Conservation (phyloP, 2,888 invertebrate genomes). For the Hybos culiciformis region DNA sequence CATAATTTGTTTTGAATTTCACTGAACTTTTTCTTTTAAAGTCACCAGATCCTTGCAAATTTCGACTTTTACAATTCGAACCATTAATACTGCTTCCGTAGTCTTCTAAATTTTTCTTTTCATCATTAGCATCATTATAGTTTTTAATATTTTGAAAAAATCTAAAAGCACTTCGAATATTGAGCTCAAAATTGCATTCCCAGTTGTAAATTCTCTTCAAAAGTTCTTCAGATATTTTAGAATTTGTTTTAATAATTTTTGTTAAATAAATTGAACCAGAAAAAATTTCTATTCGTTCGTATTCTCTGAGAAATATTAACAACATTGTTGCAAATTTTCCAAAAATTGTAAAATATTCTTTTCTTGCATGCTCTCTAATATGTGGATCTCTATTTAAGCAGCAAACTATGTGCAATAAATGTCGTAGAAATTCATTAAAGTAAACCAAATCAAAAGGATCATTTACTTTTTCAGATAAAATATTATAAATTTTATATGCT, state of each 20-base stretch:
- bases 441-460: constrained; percentile 6
- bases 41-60: too few species aligned
- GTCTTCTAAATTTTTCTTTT: neutral
- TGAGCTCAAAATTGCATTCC: neutral
- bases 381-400: constrained; percentile 2
- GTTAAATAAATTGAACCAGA: neutral
- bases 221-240: neutral
- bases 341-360: neutral
- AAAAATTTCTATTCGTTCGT: neutral
- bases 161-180: neutral
- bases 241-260: neutral
- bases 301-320: constrained; percentile 8
- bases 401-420: constrained; percentile 3
- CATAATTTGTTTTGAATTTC: too few species aligned
- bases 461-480: neutral
- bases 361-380: neutral
- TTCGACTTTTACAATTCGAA: too few species aligned
- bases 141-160: constrained; percentile 1
- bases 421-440: constrained; percentile 10
- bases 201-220: neutral
- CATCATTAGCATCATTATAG: neutral
- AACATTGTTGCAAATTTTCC: constrained; percentile 8
- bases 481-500: constrained; percentile 3
- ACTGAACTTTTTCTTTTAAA: too few species aligned
- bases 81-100: too few species aligned